Base-by-base conservation (phyloP, 2,888 invertebrate species). In the Philopedon plagiatum region DNA sequence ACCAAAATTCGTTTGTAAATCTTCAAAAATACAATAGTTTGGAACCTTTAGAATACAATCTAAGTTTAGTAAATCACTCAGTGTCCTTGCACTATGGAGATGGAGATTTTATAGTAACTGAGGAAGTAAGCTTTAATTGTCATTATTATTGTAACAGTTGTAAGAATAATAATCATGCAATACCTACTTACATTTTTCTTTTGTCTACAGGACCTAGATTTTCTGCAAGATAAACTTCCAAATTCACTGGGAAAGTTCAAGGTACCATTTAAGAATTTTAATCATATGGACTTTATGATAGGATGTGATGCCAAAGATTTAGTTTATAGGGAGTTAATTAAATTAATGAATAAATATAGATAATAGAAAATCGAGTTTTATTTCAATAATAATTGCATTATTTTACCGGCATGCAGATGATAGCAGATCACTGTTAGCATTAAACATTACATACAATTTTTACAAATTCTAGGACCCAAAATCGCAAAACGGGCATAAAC, bases 231-330 rank as follows among this genome's bases (percentile, higher is more conserved):
- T 9, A 86, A 86, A 81, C 87, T 88, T 74, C 90, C 88, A 66
- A 90, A 87, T 77, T 85, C 88, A 46, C 86, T 89, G 2, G 89
- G 88, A 11, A 86, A 88, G 74, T 90, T 89, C 83, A 83, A 87
- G 49, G 87, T 93, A 8, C 87, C 89, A 0, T 84, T 88, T 79
- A 78, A 85, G 1, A 83, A 84, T 5, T 93, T 92, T 79, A 92
- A 90, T 80, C 93, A 93, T 81, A 80, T 93, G 72, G 93, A 93
- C 80, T 93, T 92, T 80, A 84, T 91, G 75, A 92, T 90, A 89
- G 92, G 89, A 11, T 89, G 88, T 11, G 87, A 91, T 80, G 90
- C 89, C 0, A 88, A 86, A 64, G 85, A 85, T 2, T 81, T 92
- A 65, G 80, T 93, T 0, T 92, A 90, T 78, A 84, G 90, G 64